phyloP scores from a whole-genome alignment of 1,140 invertebrate species.

The Sweltsa coloradensis region DNA sequence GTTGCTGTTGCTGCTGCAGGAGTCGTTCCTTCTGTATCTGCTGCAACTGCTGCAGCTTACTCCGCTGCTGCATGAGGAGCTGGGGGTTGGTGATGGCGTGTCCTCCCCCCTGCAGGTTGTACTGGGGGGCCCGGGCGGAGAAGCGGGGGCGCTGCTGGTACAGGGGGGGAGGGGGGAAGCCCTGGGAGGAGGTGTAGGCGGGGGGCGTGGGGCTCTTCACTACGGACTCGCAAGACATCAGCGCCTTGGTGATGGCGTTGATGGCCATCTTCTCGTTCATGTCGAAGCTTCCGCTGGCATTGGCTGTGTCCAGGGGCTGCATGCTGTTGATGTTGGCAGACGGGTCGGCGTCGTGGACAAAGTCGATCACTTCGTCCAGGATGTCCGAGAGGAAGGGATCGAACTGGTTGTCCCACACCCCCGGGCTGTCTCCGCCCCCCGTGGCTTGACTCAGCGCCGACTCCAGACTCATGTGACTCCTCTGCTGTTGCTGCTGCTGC shows the following conservation, averaged over 20 bases:
- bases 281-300: conserved; percentile 18
- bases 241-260: conserved; percentile 75
- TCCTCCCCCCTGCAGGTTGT: neutral
- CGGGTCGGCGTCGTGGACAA: conserved; percentile 60
- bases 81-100: neutral
- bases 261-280: conserved; percentile 72
- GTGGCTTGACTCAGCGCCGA: conserved; percentile 15
- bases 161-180: conserved; percentile 22
- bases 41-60: conserved; percentile 28
- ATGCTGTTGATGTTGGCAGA: conserved; percentile 1
- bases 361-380: conserved; percentile 71
- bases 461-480: conserved; percentile 30
- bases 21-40: conserved; percentile 42
- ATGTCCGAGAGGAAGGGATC: conserved; percentile 69
- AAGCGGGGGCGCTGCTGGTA: conserved; percentile 22
- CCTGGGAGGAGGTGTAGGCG: conserved; percentile 43
- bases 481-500: conserved; percentile 17
- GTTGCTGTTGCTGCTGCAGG: conserved; percentile 55
- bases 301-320: neutral
- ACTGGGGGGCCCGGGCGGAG: neutral
- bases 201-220: conserved; percentile 48
- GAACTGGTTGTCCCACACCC: conserved; percentile 34
- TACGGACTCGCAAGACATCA: conserved; percentile 68
- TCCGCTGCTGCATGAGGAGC: neutral
- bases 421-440: conserved; percentile 21